Evolutionary conservation across 2,113 vertebrate genomes (phyloP).

Genomic region (Hemibagrus wyckioides): DNA sequence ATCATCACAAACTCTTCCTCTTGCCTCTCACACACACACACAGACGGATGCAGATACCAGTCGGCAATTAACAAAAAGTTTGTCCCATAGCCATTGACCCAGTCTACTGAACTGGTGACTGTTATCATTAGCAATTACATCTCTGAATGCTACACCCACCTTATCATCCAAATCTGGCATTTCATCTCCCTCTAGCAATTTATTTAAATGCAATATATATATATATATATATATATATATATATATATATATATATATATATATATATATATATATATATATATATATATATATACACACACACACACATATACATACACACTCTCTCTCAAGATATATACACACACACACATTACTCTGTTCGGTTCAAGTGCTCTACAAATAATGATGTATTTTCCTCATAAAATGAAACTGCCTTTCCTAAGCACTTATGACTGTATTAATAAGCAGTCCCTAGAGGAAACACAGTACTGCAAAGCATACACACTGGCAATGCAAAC

Average conservation of each 20-base stretch:
- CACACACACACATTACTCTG: no score
- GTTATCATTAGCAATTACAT: neutral
- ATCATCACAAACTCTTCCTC: neutral
- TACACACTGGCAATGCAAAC: neutral
- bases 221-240: neutral
- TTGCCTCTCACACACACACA: neutral
- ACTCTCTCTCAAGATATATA: no score
- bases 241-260: no score
- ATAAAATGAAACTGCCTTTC: neutral
- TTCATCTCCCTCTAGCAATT: neutral
- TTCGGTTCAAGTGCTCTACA: neutral
- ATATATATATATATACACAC: no score
- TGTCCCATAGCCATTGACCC: neutral
- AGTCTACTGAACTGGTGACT: neutral
- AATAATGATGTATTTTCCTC: neutral
- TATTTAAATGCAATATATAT: neutral
- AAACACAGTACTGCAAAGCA: neutral
- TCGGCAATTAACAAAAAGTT: slow-evolving; percentile 1
- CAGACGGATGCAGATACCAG: neutral
- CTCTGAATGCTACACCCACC: slow-evolving; percentile 15
- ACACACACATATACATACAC: neutral
- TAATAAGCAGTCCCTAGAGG: neutral
- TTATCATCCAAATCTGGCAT: slow-evolving; percentile 28
- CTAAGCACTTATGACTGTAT: neutral
- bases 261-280: neutral